phyloP scores from a whole-genome alignment of 2,113 vertebrate species.

The Typhlomys cinereus region DNA sequence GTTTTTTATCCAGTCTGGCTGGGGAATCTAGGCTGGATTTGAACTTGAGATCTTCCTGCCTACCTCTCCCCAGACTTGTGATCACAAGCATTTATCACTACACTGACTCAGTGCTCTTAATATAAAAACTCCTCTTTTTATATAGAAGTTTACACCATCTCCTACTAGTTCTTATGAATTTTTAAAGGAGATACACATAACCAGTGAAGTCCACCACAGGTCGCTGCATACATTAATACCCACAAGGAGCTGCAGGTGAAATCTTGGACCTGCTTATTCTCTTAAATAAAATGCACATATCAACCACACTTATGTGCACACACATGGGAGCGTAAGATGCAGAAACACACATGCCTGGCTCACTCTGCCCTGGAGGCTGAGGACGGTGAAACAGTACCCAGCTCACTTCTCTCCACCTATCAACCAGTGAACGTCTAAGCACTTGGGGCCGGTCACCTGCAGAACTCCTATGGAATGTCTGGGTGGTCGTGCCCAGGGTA shows the following conservation, averaged over 20 bases:
- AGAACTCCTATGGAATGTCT: accelerated
- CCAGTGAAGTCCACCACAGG: accelerated
- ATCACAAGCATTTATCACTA: not conserved
- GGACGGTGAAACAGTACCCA: no score
- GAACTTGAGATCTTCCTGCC: not conserved
- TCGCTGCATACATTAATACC: accelerated
- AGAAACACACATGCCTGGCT: accelerated
- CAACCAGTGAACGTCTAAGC: not conserved
- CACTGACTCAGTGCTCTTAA: not conserved
- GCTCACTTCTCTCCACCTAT: not conserved
- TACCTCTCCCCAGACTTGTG: not conserved
- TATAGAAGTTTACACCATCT: not conserved
- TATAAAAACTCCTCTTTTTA: not conserved
- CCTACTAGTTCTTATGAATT: accelerated
- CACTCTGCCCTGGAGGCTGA: not conserved
- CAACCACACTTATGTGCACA: not conserved
- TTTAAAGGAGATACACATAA: not conserved
- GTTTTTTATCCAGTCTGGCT: not conserved
- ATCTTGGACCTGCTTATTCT: accelerated
- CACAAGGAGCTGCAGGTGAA: not conserved
- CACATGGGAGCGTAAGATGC: accelerated
- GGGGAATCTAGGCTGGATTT: not conserved
- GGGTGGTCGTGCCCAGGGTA: not conserved
- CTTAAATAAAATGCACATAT: not conserved
- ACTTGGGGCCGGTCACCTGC: not conserved